Evolutionary conservation across 2,797 vertebrate species (phyloP), one percentile per base, ranked within the genome.

Genomic region (Epinephelus malabaricus): DNA sequence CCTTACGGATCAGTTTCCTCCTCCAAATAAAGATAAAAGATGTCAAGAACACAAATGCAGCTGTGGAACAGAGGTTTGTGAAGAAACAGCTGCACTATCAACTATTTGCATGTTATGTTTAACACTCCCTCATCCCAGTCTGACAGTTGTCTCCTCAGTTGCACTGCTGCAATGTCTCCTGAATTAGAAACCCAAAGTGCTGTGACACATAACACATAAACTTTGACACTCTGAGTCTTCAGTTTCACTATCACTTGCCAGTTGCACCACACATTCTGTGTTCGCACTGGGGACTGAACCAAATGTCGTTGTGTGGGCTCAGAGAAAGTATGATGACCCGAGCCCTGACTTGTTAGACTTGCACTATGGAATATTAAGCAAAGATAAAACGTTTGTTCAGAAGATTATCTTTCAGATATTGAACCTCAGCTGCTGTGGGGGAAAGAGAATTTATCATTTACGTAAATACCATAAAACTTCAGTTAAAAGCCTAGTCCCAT

Each of bases 11-110:
- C 30, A 34, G 30, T 34, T 34, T 61, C n/a, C 18, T 3, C 27
- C 62, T 67, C 50, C 38, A 12, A 69, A 49, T 30, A 14, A 8
- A 61, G 17, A 59, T 50, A 27, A 50, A 69, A 72, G 18, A 27
- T 38, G 12, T 62, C 0, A 47, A 43, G 51, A 66, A 59, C 10
- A 67, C 56, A 51, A 6, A 34, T 6, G 1, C 30, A 34, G 30
- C 8, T 8, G 14, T n/a, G 0, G 3, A 30, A 43, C 4, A 10
- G 56, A 17, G 45, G 45, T 45, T 71, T 15, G 46, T 51, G 51
- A 60, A 12, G 47, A 43, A 12, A 27, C 18, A 15, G 61, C 55
- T 21, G 67, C 30, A 54, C 40, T 47, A 17, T n/a, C 47, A n/a
- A 40, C 51, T 49, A 27, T 65, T 65, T 71, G 40, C 21, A 40